Percentiles rank a stretch among this genome's conserved stretches.
phyloP scores from a whole-genome alignment of 2,888 invertebrate species.

The Ligdia adustata region DNA sequence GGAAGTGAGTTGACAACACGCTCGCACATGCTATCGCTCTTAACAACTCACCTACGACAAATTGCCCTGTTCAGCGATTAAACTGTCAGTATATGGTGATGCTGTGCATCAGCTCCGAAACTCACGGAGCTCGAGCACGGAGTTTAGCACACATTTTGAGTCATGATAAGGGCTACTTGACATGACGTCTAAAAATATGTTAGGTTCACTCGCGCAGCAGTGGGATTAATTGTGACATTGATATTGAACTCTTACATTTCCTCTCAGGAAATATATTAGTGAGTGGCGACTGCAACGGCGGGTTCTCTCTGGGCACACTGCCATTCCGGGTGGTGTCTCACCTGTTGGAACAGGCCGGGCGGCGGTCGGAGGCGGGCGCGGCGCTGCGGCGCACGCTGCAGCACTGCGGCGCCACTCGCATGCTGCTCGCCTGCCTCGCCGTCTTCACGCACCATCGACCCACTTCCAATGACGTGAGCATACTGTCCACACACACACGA shows the following conservation, averaged over 20 bases:
- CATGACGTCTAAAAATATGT: too few species aligned
- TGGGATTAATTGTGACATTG: too few species aligned
- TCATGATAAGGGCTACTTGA: too few species aligned
- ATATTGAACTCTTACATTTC: too few species aligned
- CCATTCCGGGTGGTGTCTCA: conserved; percentile 92
- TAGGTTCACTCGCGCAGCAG: too few species aligned
- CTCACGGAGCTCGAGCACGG: too few species aligned
- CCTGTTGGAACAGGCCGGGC: conserved; percentile 92
- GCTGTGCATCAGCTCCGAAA: too few species aligned
- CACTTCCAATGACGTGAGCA: conserved; percentile 62
- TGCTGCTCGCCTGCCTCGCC: conserved; percentile 93
- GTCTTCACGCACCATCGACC: conserved; percentile 93
- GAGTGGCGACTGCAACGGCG: conserved; percentile 45
- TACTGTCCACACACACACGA: background rate
- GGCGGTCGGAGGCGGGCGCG: conserved; percentile 87
- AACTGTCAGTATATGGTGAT: too few species aligned
- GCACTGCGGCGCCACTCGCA: conserved; percentile 92
- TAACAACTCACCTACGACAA: too few species aligned
- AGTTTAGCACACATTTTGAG: too few species aligned
- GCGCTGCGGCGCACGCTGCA: conserved; percentile 90
- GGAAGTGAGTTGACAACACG: conserved; percentile 92
- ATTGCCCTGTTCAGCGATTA: too few species aligned
- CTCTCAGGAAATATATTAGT: conserved; percentile 66
- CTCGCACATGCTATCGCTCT: too few species aligned
- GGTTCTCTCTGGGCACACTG: conserved; percentile 80